Conservation (phyloP, 2,888 invertebrate genomes). For the Diadegma fenestrale region DNA sequence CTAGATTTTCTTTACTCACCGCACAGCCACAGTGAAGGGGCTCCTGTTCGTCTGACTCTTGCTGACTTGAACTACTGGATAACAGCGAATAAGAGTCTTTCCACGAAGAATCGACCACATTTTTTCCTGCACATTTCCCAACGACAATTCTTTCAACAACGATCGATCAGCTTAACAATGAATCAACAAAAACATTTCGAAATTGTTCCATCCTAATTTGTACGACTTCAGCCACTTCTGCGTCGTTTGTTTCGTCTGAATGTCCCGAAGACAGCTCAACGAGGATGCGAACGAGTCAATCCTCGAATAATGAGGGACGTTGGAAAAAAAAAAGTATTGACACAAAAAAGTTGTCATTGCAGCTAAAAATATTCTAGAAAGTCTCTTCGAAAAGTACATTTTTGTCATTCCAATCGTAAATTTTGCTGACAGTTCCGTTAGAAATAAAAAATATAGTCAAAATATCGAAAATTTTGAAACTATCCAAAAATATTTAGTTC, state of each 20-base stretch:
- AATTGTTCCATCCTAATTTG: neutral
- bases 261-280: neutral
- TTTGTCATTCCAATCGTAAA: no score
- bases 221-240: neutral
- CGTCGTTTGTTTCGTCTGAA: neutral
- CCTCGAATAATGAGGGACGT: neutral
- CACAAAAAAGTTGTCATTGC: no score
- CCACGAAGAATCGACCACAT: neutral
- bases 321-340: neutral
- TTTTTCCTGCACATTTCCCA: neutral
- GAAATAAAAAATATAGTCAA: no score
- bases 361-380: no score
- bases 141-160: neutral
- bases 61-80: constrained; percentile 42
- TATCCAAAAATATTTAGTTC: no score
- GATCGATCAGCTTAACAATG: neutral
- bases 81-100: constrained; percentile 1
- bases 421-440: no score
- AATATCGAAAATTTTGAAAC: no score
- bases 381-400: no score
- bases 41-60: constrained; percentile 49
- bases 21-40: constrained; percentile 3
- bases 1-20: constrained; percentile 22
- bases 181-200: neutral
- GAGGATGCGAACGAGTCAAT: no score